These are phyloP conservation scores for Alcedo quadribrachys DNA, from an alignment of 2,797 vertebrate genomes.

Conservation along the genomic window DNA sequence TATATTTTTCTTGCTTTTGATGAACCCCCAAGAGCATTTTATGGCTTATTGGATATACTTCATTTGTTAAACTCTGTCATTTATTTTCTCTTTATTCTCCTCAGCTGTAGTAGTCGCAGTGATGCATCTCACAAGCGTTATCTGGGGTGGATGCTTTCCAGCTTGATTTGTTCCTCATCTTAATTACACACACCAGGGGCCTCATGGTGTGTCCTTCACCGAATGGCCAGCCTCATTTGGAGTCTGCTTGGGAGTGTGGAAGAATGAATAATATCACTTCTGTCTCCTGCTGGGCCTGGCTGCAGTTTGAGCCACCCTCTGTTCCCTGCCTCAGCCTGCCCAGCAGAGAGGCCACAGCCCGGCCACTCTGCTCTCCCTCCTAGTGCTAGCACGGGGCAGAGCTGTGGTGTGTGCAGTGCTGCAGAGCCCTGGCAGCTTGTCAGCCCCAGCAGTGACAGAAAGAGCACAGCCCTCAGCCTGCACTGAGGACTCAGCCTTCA, in stretches of 20 bases:
- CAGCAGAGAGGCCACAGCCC: neutral
- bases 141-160: neutral
- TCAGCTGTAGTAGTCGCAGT: neutral
- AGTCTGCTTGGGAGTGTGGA: neutral
- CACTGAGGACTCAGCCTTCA: neutral
- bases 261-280: neutral
- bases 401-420: neutral
- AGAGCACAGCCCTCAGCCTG: neutral
- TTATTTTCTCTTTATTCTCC: neutral
- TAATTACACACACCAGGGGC: rapidly evolving
- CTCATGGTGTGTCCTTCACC: neutral
- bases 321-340: neutral
- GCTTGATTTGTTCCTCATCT: neutral
- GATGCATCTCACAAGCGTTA: neutral
- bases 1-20: neutral
- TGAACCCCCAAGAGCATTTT: neutral
- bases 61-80: neutral
- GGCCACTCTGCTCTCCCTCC: neutral
- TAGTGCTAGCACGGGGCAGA: neutral
- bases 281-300: neutral
- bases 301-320: neutral
- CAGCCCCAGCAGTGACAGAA: neutral
- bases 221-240: neutral
- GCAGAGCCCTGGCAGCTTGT: neutral
- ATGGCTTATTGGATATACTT: neutral